phyloP scores from a whole-genome alignment of 2,113 vertebrate genomes.

The Pseudolaguvia tuberculata region DNA sequence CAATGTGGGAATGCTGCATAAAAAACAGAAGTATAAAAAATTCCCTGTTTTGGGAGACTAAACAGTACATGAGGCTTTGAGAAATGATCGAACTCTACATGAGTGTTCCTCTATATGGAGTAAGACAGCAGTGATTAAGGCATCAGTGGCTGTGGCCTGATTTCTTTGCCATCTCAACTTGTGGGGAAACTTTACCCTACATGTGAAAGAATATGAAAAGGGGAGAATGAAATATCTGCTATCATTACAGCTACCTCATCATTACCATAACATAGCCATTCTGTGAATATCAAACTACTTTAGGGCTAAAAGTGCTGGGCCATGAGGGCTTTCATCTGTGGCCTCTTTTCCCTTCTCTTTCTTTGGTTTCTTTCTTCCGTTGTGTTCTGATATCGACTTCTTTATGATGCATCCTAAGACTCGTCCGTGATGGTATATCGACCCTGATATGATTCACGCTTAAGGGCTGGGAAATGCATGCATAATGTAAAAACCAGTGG shows the following conservation, averaged over 20 bases:
- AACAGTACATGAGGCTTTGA: conserved; percentile 18
- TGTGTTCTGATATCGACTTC: conserved; percentile 7
- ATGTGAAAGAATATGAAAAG: conserved; percentile 43
- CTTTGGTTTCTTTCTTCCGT: neutral
- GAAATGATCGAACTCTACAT: conserved; percentile 27
- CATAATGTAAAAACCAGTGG: conserved; percentile 21
- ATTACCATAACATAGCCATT: conserved; percentile 34
- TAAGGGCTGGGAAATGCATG: conserved; percentile 22
- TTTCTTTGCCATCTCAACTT: conserved; percentile 30
- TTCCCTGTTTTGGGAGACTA: conserved; percentile 6
- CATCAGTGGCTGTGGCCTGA: conserved; percentile 37
- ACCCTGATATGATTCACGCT: conserved; percentile 31
- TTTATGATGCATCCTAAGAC: conserved; percentile 9
- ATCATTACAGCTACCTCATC: conserved; percentile 37
- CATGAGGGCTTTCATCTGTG: neutral
- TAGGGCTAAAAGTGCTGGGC: neutral
- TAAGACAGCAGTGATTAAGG: conserved; percentile 40
- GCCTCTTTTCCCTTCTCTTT: neutral
- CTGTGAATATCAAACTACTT: conserved; percentile 27
- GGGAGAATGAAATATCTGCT: conserved; percentile 22
- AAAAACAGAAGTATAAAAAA: conserved; percentile 1
- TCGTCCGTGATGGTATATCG: conserved; percentile 7
- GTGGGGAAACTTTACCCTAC: conserved; percentile 30
- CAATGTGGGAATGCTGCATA: conserved; percentile 9
- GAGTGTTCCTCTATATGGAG: conserved; percentile 16